phyloP scores from a whole-genome alignment of 1,140 invertebrate genomes.

The Brachionus paranguensis region DNA sequence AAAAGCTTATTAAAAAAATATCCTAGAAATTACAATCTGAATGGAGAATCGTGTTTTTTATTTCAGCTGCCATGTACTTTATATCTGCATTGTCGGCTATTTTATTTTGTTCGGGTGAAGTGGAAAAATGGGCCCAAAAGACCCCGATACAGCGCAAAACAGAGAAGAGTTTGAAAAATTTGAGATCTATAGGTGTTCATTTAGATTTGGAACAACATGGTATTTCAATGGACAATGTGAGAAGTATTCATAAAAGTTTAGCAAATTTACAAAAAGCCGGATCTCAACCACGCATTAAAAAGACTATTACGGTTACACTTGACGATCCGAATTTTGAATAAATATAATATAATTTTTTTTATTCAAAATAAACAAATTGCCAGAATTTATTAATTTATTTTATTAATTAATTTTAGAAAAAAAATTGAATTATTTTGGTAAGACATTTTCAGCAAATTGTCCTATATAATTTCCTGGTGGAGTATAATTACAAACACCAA shows the following conservation, averaged over 20 bases:
- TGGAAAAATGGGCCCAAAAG: slow-evolving; percentile 33
- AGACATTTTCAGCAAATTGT: not conserved
- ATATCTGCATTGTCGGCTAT: not conserved
- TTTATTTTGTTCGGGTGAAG: slow-evolving; percentile 18
- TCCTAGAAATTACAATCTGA: slow-evolving; percentile 26
- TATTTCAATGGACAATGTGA: not conserved
- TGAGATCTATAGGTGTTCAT: slow-evolving; percentile 14
- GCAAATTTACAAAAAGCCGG: slow-evolving; percentile 6
- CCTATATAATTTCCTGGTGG: not conserved
- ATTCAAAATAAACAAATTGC: not conserved
- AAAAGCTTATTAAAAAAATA: not conserved
- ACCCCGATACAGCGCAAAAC: slow-evolving; percentile 11
- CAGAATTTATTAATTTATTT: not conserved
- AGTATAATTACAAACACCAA: slow-evolving; percentile 1
- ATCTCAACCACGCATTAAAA: not conserved
- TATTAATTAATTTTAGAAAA: not conserved
- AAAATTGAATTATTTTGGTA: not conserved
- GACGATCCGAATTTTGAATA: not conserved
- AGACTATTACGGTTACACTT: not conserved
- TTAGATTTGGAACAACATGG: not conserved
- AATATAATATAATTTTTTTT: not conserved
- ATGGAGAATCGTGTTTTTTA: slow-evolving; percentile 39
- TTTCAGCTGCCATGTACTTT: slow-evolving; percentile 18
- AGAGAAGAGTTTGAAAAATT: slow-evolving; percentile 28
- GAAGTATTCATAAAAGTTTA: slow-evolving; percentile 8